Base-by-base conservation (phyloP, 2,113 vertebrate genomes). In the Glaucomys volans region DNA sequence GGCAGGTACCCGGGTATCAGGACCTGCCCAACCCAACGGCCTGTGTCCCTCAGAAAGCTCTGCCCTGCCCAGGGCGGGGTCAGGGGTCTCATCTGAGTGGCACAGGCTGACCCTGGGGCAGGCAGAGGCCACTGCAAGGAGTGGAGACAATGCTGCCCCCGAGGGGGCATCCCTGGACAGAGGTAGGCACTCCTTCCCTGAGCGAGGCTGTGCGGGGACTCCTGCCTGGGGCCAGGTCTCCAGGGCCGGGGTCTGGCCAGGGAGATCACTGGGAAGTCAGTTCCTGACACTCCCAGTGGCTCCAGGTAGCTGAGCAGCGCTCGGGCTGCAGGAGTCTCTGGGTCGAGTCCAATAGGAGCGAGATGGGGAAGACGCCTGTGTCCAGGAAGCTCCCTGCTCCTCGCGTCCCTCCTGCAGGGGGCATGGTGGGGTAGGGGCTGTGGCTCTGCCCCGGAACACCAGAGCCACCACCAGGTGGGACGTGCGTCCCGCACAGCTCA, bases 371-470 rank as follows among this genome's bases (percentile, higher is more conserved):
- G 80, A 10, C 0, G 0, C 24, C 42, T 1, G 13, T 13, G 30
- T 32, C 7, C 1, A 52, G 66, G 88, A 52, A 79, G 4, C 3
- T 42, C 28, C 57, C 59, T 3, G 6, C 22, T 28, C 14, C 44
- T 47, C 0, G 1, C 4, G 22, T 0, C 11, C 37, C 52, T 57
- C 26, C 59, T 35, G 59, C 17, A 79, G 40, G 80, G 74, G n/a
- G 22, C 2, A 0, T 6, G 7, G 3, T 0, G 8, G 42, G 13
- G 0, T 1, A 37, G 28, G 86, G 12, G 3, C 77, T 0, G 1
- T 1, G 40, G 8, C 12, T 44, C 40, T 26, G 3, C 62, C 4
- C 4, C 0, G 0, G 22, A 11, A 12, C 3, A 47, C 32, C 57
- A 18, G 0, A 7, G 32, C 1, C 47, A 16, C 30, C 85, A 7